phyloP scores from a whole-genome alignment of 2,888 invertebrate species.

The Calliphora vomitoria region DNA sequence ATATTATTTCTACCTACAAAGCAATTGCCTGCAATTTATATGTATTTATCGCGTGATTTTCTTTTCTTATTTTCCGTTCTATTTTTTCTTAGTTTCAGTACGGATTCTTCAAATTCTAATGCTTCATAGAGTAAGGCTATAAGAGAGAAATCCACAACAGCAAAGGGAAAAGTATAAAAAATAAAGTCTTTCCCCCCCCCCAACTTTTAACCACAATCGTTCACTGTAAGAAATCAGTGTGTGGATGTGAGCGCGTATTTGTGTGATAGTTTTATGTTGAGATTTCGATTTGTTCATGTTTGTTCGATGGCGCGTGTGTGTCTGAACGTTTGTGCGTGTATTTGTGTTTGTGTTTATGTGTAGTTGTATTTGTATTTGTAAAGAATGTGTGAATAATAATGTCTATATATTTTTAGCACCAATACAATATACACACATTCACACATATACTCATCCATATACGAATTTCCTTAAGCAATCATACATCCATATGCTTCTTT shows the following conservation, averaged over 20 bases:
- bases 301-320: background rate
- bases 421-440: background rate
- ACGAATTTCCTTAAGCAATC: constrained; percentile 61
- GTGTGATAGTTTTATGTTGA: constrained; percentile 45
- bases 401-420: constrained; percentile 56
- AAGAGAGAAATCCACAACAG: background rate
- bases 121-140: background rate
- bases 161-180: background rate
- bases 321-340: constrained; percentile 20
- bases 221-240: constrained; percentile 26
- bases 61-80: background rate
- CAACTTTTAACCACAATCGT: constrained; percentile 50
- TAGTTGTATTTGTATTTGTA: constrained; percentile 1
- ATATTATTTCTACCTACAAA: constrained; percentile 15
- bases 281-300: constrained; percentile 56
- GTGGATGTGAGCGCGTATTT: constrained; percentile 12
- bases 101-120: constrained; percentile 24
- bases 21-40: constrained; percentile 67
- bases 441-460: background rate
- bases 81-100: background rate
- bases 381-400: constrained; percentile 63
- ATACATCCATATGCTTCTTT: constrained; percentile 61
- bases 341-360: too few relatives aligned
- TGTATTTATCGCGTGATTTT: constrained; percentile 61
- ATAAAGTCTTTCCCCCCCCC: constrained; percentile 24